These are phyloP conservation scores for Heteromormyrus szaboi DNA, from an alignment of 2,797 vertebrate genomes.

Conservation along the genomic window DNA sequence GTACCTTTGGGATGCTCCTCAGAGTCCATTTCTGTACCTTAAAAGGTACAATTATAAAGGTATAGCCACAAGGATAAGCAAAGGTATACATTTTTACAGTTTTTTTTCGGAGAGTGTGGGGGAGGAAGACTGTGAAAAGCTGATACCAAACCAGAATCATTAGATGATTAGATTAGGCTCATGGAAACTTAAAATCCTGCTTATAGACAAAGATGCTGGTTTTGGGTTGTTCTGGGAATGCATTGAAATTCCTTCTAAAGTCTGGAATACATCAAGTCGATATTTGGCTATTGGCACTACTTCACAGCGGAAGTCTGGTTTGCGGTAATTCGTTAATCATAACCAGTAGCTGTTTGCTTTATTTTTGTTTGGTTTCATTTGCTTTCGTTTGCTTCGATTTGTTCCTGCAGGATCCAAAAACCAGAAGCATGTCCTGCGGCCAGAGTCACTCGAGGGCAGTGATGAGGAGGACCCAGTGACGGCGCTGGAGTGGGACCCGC, in stretches of 20 bases:
- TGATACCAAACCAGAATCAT: neutral
- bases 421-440: slow-evolving; percentile 88
- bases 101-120: neutral
- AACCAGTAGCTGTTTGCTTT: neutral
- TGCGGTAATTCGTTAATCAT: neutral
- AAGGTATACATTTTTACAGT: neutral
- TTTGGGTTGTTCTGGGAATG: neutral
- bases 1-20: neutral
- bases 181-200: neutral
- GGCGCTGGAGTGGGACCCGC: slow-evolving; percentile 90
- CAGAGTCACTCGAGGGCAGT: slow-evolving; percentile 87
- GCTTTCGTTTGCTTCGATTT: neutral
- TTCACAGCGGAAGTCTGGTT: neutral
- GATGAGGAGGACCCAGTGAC: slow-evolving; percentile 93
- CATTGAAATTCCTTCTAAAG: neutral
- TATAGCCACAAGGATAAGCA: neutral
- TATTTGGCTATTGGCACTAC: neutral
- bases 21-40: neutral
- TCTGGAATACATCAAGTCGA: neutral
- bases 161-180: neutral
- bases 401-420: slow-evolving; percentile 72
- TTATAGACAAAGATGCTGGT: neutral
- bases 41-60: neutral
- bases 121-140: neutral
- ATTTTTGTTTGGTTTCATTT: neutral